phyloP scores from a whole-genome alignment of 2,888 invertebrate genomes.

The Lasioglossum oenotherae region DNA sequence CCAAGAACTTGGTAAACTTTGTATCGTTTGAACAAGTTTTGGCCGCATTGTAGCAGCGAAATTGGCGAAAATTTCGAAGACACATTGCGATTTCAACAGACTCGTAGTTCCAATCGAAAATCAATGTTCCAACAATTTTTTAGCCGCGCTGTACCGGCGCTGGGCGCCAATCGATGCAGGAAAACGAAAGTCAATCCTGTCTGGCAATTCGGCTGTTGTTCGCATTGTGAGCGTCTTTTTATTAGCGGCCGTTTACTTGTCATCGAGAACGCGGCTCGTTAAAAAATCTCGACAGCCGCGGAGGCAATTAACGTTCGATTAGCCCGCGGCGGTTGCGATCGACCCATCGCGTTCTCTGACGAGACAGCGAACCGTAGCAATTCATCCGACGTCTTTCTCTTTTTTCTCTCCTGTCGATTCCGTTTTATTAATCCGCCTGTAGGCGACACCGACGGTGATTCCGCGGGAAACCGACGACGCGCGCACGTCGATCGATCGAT shows the following conservation, averaged over 20 bases:
- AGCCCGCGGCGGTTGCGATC: not conserved
- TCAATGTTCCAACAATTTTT: not conserved
- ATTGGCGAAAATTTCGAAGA: too few relatives aligned
- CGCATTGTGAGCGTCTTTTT: not conserved
- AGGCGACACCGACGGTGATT: not conserved
- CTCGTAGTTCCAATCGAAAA: too few relatives aligned
- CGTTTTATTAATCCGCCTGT: not conserved
- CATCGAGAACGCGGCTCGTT: not conserved
- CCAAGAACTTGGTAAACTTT: not conserved
- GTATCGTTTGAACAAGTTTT: too few relatives aligned
- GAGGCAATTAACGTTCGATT: conserved; percentile 18
- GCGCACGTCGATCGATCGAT: not conserved
- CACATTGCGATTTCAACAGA: not conserved
- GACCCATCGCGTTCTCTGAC: not conserved
- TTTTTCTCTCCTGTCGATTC: not conserved
- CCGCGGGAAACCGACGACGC: not conserved
- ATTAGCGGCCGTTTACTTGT: not conserved
- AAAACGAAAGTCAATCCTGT: not conserved
- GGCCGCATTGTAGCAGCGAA: too few relatives aligned
- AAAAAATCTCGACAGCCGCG: conserved; percentile 11
- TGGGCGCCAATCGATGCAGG: not conserved
- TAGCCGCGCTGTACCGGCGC: not conserved
- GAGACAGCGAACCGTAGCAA: not conserved
- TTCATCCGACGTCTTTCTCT: not conserved
- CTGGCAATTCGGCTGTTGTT: not conserved